Base-by-base conservation (phyloP, 2,113 vertebrate species). In the Struthio camelus region DNA sequence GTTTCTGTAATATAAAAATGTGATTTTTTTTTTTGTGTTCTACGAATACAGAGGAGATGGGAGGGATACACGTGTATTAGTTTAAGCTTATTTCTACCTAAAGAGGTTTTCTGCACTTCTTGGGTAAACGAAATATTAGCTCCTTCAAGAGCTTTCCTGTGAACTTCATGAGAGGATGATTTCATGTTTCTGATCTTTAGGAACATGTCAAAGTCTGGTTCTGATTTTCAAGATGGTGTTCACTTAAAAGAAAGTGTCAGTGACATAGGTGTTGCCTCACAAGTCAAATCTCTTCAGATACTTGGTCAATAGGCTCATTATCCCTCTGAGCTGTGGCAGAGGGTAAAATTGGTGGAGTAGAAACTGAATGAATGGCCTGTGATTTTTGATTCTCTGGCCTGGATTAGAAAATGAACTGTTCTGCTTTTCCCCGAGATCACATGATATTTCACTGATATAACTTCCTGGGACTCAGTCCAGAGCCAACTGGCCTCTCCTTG, bases 371-470 rank as follows among this genome's bases (percentile, higher is more conserved):
- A 66, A 75, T 24, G 7, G 3, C 54, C 27, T 11, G 1, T 6
- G 11, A 13, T 16, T 67, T 88, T 54, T 44, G 8, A 7, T 81
- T 92, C 27, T 11, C 25, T 51, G 32, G 12, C 13, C 34, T 66
- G n/a, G 12, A 61, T 11, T 1, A 53, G 40, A 25, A 56, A 51
- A 50, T 11, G 24, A 19, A 23, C 11, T 15, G 11, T 24, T 48
- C 15, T 78, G 28, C 18, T 79, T 17, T 82, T 50, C 24, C 66
- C 46, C 70, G 73, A 87, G 44, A 3, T 70, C 76, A n/a, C 3
- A 1, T 3, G 10, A 7, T 7, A 18, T 65, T 73, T 77, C 64
- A 20, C 36, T 62, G 0, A 73, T 7, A 2, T 0, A 1, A 36
- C 28, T 34, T n/a, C 66, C 67, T 36, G 78, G 24, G 59, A 38